These are phyloP conservation scores for Gracilinanus agilis DNA, from an alignment of 2,113 vertebrate species.

Conservation along the genomic window DNA sequence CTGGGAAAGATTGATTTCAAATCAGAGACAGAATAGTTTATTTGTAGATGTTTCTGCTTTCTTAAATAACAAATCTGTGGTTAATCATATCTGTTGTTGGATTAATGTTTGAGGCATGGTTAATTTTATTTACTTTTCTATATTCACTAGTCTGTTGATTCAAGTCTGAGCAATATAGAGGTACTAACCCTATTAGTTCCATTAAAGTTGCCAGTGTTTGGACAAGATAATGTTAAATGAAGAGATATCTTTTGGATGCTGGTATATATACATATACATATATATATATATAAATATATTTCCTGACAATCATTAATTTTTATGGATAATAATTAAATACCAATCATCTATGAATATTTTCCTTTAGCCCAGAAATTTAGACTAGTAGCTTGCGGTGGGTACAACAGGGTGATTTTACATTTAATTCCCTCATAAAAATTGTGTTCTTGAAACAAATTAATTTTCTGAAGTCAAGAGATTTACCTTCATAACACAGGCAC, in stretches of 20 bases:
- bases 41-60: conserved; percentile 1
- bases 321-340: background rate
- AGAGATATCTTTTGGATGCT: accelerated
- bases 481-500: background rate
- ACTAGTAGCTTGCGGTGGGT: background rate
- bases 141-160: background rate
- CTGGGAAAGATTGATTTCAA: background rate
- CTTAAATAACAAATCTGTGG: background rate
- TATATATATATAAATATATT: background rate
- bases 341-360: background rate
- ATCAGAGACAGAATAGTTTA: background rate
- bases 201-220: background rate
- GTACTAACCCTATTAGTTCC: background rate
- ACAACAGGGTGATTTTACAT: too few species aligned
- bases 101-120: background rate
- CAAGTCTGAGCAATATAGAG: background rate
- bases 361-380: background rate
- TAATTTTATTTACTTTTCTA: background rate
- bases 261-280: too few species aligned
- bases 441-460: background rate
- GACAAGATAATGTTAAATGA: background rate
- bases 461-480: background rate
- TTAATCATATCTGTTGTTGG: background rate
- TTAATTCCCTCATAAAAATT: background rate
- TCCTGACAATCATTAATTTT: background rate